Percentiles rank a stretch among this genome's conserved stretches.
phyloP scores from a whole-genome alignment of 2,888 invertebrate species.

The Drosophila neonasuta region DNA sequence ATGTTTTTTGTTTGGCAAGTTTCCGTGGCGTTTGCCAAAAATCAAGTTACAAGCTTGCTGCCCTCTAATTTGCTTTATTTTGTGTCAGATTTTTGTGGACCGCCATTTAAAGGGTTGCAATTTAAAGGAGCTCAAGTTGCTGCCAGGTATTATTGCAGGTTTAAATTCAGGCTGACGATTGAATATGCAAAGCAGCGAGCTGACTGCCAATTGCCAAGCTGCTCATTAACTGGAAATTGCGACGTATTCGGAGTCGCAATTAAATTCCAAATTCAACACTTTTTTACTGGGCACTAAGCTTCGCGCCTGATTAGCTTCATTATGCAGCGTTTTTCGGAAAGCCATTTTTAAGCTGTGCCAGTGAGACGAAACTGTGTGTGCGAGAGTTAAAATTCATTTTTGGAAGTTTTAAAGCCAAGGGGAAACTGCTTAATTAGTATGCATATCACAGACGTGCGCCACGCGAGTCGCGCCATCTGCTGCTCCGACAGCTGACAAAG shows the following conservation, averaged over 20 bases:
- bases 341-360: conserved; percentile 64
- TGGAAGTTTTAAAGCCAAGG: conserved; percentile 32
- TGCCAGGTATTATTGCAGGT: neutral
- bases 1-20: conserved; percentile 12
- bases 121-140: neutral
- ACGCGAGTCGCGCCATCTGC: conserved; percentile 32
- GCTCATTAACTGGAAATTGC: conserved; percentile 25
- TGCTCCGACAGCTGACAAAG: conserved; percentile 44
- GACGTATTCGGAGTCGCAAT: conserved; percentile 19
- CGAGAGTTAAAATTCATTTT: conserved; percentile 23
- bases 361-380: neutral
- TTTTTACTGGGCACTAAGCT: conserved; percentile 41
- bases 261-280: conserved; percentile 27
- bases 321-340: conserved; percentile 64
- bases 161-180: neutral
- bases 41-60: conserved; percentile 28
- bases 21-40: conserved; percentile 4
- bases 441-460: conserved; percentile 61
- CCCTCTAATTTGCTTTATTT: conserved; percentile 8
- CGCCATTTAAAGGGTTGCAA: neutral
- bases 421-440: conserved; percentile 63
- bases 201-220: conserved; percentile 18
- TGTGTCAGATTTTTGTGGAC: neutral
- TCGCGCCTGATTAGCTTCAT: conserved; percentile 71
- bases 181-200: conserved; percentile 38